phyloP scores from a whole-genome alignment of 2,797 vertebrate genomes.

The Gallinago nigripennis region DNA sequence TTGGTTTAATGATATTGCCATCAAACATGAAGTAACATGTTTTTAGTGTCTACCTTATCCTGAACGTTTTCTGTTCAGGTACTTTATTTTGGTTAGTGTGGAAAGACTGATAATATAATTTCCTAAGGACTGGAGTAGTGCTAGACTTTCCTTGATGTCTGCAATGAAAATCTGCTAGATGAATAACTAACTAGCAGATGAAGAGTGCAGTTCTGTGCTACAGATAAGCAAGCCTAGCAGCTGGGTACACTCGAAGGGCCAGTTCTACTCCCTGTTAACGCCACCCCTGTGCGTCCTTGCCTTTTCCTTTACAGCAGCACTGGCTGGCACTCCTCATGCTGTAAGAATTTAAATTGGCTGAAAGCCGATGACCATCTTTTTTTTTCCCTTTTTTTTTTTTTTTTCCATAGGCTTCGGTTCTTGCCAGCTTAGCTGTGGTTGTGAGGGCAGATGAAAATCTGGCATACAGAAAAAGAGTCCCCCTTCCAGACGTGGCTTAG shows the following conservation, averaged over 20 bases:
- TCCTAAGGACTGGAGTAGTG: neutral
- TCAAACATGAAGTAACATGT: neutral
- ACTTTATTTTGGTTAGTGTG: constrained; percentile 21
- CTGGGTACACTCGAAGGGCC: constrained; percentile 34
- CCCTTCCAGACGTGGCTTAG: neutral
- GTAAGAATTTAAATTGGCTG: neutral
- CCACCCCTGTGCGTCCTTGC: neutral
- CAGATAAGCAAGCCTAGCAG: constrained; percentile 49
- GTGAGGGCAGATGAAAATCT: neutral
- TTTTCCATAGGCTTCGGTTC: neutral
- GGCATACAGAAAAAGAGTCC: neutral
- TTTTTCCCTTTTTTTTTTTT: no score
- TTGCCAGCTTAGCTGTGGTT: neutral
- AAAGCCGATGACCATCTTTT: neutral
- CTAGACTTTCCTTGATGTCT: constrained; percentile 31
- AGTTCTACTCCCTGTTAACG: neutral
- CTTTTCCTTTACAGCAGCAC: neutral
- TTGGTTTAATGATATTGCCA: neutral
- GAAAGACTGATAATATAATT: constrained; percentile 1
- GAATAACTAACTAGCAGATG: constrained; percentile 21
- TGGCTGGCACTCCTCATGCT: neutral
- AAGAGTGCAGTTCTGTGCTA: constrained; percentile 12
- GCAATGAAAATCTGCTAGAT: neutral
- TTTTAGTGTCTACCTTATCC: constrained; percentile 1
- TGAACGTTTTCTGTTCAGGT: neutral